phyloP scores from a whole-genome alignment of 2,113 vertebrate species.

The Turnix velox region DNA sequence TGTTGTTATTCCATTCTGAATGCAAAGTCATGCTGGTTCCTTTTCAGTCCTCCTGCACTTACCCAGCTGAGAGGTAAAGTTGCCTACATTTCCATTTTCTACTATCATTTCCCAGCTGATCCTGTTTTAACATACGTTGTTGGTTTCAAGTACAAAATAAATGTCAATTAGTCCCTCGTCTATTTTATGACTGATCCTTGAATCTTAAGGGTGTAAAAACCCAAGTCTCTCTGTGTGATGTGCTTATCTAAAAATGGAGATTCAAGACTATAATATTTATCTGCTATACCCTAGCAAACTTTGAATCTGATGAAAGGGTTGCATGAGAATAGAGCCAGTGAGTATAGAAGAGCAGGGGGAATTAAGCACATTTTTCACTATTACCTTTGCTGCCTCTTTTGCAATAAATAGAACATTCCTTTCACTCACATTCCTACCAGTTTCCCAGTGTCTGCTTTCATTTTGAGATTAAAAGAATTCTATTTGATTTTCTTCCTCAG shows the following conservation, averaged over 20 bases:
- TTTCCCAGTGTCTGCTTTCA: not conserved
- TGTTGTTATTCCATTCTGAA: not conserved
- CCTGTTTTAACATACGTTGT: not conserved
- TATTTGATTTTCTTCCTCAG: conserved; percentile 6
- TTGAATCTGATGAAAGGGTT: not conserved
- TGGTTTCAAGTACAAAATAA: conserved; percentile 8
- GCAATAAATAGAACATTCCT: not conserved
- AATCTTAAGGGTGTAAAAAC: not conserved
- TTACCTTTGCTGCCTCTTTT: not conserved
- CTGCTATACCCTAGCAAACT: not conserved
- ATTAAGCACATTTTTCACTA: not conserved
- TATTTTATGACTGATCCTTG: not conserved
- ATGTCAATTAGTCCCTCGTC: not conserved
- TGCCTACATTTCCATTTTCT: not conserved
- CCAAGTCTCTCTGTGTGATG: not conserved
- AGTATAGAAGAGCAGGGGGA: not conserved
- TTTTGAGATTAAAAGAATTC: conserved; percentile 16
- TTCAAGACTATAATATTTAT: not conserved
- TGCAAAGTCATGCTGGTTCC: not conserved
- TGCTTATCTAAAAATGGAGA: not conserved
- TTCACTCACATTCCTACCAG: not conserved
- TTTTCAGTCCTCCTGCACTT: not conserved
- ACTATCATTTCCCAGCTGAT: not conserved
- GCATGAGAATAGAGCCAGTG: not conserved
- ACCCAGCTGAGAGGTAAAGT: not conserved